phyloP scores from a whole-genome alignment of 2,888 invertebrate species.

The Ametastegia equiseti region DNA sequence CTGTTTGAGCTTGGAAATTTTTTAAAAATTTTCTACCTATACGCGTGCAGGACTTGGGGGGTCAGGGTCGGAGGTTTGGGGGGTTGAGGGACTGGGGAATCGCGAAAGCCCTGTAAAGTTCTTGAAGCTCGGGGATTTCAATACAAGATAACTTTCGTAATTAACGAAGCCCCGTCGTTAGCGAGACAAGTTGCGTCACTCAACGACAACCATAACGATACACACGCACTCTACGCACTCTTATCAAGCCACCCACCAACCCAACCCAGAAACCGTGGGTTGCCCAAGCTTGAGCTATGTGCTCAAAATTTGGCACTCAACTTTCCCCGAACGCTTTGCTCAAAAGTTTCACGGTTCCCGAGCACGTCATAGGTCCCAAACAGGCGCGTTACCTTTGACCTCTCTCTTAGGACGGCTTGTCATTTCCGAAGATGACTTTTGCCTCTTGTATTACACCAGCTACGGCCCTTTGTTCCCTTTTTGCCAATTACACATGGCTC shows the following conservation, averaged over 20 bases:
- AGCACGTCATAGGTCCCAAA: slow-evolving; percentile 8
- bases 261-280: not conserved
- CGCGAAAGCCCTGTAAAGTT: not conserved
- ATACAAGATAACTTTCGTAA: slow-evolving; percentile 27
- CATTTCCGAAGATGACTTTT: slow-evolving; percentile 7
- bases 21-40: not conserved
- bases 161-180: slow-evolving; percentile 36
- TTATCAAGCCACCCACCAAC: not conserved
- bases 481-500: not conserved
- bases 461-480: not conserved
- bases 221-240: not conserved
- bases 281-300: slow-evolving; percentile 9
- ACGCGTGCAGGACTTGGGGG: not conserved
- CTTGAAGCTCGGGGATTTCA: slow-evolving; percentile 6
- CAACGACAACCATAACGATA: not conserved
- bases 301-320: slow-evolving; percentile 14
- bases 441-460: not conserved
- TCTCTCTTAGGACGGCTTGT: slow-evolving; percentile 11
- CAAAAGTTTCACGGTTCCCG: slow-evolving; percentile 12
- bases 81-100: too few relatives aligned
- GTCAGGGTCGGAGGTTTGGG: not conserved
- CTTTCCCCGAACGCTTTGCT: slow-evolving; percentile 4
- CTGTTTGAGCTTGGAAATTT: not conserved
- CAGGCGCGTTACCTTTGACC: slow-evolving; percentile 25
- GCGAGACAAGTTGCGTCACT: slow-evolving; percentile 20